Evolutionary conservation across 2,888 invertebrate species (phyloP).

Genomic region (Eurytoma adleriae): DNA sequence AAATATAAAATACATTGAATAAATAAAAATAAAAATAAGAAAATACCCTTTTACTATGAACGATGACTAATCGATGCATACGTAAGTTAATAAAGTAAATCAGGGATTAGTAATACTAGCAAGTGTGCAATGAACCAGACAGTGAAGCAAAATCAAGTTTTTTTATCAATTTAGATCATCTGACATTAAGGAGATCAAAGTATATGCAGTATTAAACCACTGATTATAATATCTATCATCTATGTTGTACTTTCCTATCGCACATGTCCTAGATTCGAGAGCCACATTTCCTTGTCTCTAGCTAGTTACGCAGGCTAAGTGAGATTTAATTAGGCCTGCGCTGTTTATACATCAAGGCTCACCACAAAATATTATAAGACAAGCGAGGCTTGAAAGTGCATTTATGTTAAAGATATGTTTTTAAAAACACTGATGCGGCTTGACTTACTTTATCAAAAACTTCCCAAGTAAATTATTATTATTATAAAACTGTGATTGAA

Average conservation of each 20-base stretch:
- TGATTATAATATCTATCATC: conserved; percentile 50
- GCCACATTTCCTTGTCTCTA: conserved; percentile 28
- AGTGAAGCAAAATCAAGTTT: conserved; percentile 38
- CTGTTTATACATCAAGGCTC: conserved; percentile 1
- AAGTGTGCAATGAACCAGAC: conserved; percentile 31
- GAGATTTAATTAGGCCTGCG: conserved; percentile 31
- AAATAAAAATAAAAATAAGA: neutral
- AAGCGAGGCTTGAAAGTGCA: neutral
- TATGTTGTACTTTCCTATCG: conserved; percentile 44
- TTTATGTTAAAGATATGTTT: no score
- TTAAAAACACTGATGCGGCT: no score
- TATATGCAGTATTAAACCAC: conserved; percentile 37
- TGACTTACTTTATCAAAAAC: no score
- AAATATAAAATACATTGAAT: neutral
- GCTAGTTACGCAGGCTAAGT: conserved; percentile 30
- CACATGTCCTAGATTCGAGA: conserved; percentile 36
- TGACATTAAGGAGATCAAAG: conserved; percentile 39
- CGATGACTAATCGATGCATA: conserved; percentile 14
- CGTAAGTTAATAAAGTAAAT: neutral
- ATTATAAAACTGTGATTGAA: no score
- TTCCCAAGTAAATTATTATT: no score
- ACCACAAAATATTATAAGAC: conserved; percentile 1
- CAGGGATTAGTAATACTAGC: neutral
- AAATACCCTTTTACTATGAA: no score
- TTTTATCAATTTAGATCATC: conserved; percentile 50